Conservation (phyloP, 2,888 invertebrate genomes). For the Tetheella fluctuosa region DNA sequence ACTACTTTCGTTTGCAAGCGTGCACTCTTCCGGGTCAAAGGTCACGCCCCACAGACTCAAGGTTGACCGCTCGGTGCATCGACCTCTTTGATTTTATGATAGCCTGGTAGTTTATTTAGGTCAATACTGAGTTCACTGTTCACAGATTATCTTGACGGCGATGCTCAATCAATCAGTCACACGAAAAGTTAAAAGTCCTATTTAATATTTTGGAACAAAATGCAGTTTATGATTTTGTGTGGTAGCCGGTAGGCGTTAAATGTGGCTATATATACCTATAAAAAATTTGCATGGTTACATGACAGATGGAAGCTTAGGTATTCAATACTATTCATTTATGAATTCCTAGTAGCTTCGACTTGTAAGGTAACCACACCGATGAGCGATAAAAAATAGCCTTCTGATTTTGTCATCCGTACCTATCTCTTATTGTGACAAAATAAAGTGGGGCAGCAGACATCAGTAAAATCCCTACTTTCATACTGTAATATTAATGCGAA, state of each 20-base stretch:
- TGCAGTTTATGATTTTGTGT: no score
- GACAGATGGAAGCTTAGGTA: no score
- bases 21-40: slow-evolving; percentile 54
- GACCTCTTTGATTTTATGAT: slow-evolving; percentile 63
- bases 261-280: background rate
- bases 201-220: no score
- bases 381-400: no score
- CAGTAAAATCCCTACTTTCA: no score
- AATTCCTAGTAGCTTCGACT: background rate
- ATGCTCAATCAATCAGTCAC: background rate
- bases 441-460: no score
- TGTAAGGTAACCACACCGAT: background rate
- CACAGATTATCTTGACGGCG: slow-evolving; percentile 20
- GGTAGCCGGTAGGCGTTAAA: background rate
- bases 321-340: slow-evolving; percentile 11
- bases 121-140: slow-evolving; percentile 8
- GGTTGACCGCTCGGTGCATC: slow-evolving; percentile 50
- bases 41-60: slow-evolving; percentile 49
- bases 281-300: no score
- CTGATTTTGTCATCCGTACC: no score
- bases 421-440: no score
- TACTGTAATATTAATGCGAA: no score
- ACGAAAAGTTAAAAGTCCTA: background rate
- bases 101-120: slow-evolving; percentile 50
- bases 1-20: slow-evolving; percentile 56